Base-by-base conservation (phyloP, 2,797 vertebrate species). In the Gobio occitaniae region DNA sequence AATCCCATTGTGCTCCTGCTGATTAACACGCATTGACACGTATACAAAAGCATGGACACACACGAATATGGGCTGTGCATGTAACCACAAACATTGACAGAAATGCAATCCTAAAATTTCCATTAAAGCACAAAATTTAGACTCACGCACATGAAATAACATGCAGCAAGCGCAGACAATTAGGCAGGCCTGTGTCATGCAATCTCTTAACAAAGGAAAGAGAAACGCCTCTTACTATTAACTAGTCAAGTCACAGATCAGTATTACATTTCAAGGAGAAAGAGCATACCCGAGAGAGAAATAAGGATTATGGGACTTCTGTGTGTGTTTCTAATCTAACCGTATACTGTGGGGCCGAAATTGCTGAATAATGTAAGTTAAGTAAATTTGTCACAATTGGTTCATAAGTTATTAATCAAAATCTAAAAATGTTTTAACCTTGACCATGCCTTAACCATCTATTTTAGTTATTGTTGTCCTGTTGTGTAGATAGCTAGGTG, bases 1-100 rank as follows among this genome's bases (percentile, higher is more conserved):
- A 87, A 87, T 87, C 86, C 86, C 61, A 75, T 69, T 47, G 52
- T 87, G 66, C 65, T 63, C 41, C 44, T 36, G 38, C 61, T n/a
- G 52, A 79, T 78, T 83, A 71, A 86, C 84, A 82, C 61, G 56
- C 77, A 66, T 2, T 68, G 79, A 69, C 78, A 75, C 48, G 25
- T 54, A 76, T n/a, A 82, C 79, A 82, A 76, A 76, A 81, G 72
- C 65, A 70, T 17, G 47, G 41, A 82, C 29, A n/a, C 47, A 54
- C 61, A 54, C 65, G 38, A 74, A 65, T 72, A 56, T 63, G 12
- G 56, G 25, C 52, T 59, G 38, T 61, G 29, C 25, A 72, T 71
- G 52, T 29, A 77, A 77, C 44, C 50, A 83, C 29, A 63, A 74
- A 76, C 21, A 12, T 32, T 59, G 47, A 61, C 25, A 12, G 17